Evolutionary conservation across 2,113 vertebrate genomes (phyloP), one percentile per base, ranked within the genome.

Genomic region (Chionis minor): DNA sequence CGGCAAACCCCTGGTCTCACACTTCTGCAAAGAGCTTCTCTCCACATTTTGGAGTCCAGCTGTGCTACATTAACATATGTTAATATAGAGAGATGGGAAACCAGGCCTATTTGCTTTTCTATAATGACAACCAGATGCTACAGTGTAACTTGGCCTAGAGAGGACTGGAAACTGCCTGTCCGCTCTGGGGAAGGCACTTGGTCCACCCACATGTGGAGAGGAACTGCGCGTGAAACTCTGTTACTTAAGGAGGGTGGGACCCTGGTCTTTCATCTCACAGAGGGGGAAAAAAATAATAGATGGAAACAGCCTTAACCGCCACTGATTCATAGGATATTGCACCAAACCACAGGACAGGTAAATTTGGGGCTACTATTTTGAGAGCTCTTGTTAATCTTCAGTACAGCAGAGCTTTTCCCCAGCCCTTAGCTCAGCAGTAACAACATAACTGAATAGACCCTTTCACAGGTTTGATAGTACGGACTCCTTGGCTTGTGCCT

Each of bases 291-390:
- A 44, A 44, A 44, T 44, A 47, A 30, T 2, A 32, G 27, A 72
- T 40, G 56, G 61, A 71, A 95, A 61, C 24, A 79, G 65, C 33
- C 33, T 73, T n/a, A 69, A 65, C 59, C 32, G 1, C 73, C 5
- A 26, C 80, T 84, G 88, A 79, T 90, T 90, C 86, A 84, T 40
- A 72, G 56, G 77, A 40, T 91, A 63, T 61, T 87, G 65, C 88
- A 85, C 32, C 35, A 77, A 87, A 72, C 69, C 83, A 89, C 83
- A 84, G 15, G 21, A 52, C 55, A 91, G 69, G 90, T 71, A 69
- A 52, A 83, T 62, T 89, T 33, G 35, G 72, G 72, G 55, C 75
- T 95, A 69, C 72, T 88, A 23, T 93, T 94, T 56, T 81, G 65
- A 81, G 88, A 70, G 35, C 22, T 91, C 40, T 72, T 89, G 32